Conservation (phyloP, 2,888 invertebrate species). For the Cryptus armator region DNA sequence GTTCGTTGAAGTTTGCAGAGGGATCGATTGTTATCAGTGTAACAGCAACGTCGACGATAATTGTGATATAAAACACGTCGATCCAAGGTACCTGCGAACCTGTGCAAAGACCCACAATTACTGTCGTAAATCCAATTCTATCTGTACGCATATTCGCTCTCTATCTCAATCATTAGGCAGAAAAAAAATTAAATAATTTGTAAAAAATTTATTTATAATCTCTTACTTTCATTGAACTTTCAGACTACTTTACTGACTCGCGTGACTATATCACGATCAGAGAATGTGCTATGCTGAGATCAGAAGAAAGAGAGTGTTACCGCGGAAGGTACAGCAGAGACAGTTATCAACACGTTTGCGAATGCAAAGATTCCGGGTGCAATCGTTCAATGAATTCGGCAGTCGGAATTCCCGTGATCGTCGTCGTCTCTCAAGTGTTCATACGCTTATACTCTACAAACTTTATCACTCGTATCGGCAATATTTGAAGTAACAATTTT, state of each 20-base stretch:
- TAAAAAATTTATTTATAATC: background rate
- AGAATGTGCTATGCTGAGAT: conserved; percentile 75
- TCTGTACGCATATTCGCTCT: conserved; percentile 70
- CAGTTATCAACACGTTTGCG: conserved; percentile 78
- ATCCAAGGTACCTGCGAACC: conserved; percentile 71
- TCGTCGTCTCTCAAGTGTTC: conserved; percentile 42
- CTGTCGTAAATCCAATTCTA: conserved; percentile 77
- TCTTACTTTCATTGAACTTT: conserved; percentile 32
- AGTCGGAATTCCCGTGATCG: conserved; percentile 42
- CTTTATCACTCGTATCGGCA: conserved; percentile 3
- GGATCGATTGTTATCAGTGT: conserved; percentile 78
- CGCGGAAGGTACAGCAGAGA: conserved; percentile 75
- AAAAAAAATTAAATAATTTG: background rate
- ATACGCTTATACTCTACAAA: conserved; percentile 16
- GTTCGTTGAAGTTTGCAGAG: conserved; percentile 70
- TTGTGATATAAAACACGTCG: conserved; percentile 70
- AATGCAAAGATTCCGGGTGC: conserved; percentile 76
- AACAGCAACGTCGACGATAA: conserved; percentile 72
- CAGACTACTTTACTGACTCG: conserved; percentile 77
- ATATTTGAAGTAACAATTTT: background rate
- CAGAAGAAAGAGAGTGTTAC: conserved; percentile 73
- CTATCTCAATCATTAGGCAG: background rate
- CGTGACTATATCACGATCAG: conserved; percentile 72
- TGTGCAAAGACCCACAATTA: conserved; percentile 73
- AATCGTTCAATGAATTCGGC: conserved; percentile 71